A percentile compares a stretch with the other conserved stretches of the same genome.
Conservation (phyloP, 2,888 invertebrate species). For the Tineola bisselliella region DNA sequence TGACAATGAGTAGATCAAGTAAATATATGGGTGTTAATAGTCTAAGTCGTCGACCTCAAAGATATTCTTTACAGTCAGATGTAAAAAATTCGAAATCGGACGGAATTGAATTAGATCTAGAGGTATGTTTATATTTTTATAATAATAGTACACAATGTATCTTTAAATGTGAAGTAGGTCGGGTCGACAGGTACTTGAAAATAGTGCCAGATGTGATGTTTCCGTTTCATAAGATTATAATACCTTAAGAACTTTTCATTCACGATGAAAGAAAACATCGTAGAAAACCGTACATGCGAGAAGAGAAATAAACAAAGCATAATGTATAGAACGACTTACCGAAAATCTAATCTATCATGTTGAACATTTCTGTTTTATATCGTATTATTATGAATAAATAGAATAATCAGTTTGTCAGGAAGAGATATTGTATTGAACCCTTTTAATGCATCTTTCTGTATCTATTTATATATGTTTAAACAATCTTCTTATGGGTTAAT, state of each 20-base stretch:
- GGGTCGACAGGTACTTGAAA: not conserved
- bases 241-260: conserved; percentile 2
- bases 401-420: not conserved
- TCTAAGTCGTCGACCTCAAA: conserved; percentile 41
- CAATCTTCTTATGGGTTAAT: not conserved
- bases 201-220: not conserved
- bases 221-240: not conserved
- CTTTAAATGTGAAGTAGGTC: not conserved
- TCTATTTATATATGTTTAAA: too few species aligned
- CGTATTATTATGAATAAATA: not conserved
- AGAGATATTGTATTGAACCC: too few species aligned
- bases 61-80: conserved; percentile 38
- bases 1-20: conserved; percentile 45
- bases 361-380: not conserved
- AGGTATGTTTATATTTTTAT: conserved; percentile 42
- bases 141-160: not conserved
- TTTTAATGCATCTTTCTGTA: too few species aligned
- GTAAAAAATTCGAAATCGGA: conserved; percentile 58
- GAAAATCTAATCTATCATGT: conserved; percentile 2
- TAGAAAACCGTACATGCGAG: conserved; percentile 1
- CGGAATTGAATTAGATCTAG: conserved; percentile 67
- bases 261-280: conserved; percentile 1
- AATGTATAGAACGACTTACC: conserved; percentile 4
- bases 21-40: conserved; percentile 58
- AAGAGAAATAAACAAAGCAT: conserved; percentile 1